Conservation (phyloP, 2,797 vertebrate genomes). For the Rhabdomys pumilio region DNA sequence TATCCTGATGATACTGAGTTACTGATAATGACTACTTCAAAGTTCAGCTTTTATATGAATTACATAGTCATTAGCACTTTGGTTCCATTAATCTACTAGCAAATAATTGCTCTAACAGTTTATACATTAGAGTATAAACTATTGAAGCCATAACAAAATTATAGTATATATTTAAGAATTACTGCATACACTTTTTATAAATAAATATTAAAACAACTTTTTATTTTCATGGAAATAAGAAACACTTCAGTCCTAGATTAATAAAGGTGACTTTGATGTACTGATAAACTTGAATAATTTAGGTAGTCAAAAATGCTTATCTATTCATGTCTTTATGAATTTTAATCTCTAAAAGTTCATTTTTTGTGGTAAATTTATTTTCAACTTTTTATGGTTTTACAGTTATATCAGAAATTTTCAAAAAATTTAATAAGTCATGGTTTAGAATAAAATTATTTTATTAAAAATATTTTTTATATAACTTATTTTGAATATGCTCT, state of each 20-base stretch:
- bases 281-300: not conserved
- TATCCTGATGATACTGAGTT: no score
- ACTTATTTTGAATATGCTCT: no score
- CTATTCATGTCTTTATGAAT: not conserved
- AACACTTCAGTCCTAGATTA: conserved; percentile 19
- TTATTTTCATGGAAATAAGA: not conserved
- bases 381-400: conserved; percentile 16
- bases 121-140: not conserved
- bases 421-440: conserved; percentile 14
- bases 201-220: conserved; percentile 3
- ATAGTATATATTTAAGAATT: not conserved
- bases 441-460: conserved; percentile 10
- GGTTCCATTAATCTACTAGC: not conserved
- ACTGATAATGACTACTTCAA: not conserved
- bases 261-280: not conserved
- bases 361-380: conserved; percentile 35
- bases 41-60: conserved; percentile 12
- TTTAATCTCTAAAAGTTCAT: not conserved
- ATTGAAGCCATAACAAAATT: not conserved
- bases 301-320: not conserved
- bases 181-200: not conserved
- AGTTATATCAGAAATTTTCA: not conserved
- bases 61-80: not conserved
- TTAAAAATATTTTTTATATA: not conserved
- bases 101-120: not conserved